These are phyloP conservation scores for Auanema sp. DNA, from an alignment of 2,888 invertebrate species.

Conservation along the genomic window DNA sequence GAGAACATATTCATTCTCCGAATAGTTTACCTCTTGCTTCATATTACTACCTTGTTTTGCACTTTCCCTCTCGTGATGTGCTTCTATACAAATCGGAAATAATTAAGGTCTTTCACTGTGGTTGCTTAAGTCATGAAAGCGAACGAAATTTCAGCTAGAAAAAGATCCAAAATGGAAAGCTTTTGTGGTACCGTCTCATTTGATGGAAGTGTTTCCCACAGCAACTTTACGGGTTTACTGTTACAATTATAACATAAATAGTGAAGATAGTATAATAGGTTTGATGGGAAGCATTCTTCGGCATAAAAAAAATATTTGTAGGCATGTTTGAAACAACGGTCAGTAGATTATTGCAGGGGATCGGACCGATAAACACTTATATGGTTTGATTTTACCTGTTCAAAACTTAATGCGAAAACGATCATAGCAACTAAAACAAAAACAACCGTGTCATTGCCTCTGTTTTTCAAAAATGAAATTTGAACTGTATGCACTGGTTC, in stretches of 20 bases:
- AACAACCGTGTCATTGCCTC: no score
- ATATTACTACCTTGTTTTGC: no score
- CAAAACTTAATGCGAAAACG: neutral
- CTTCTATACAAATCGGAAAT: constrained; percentile 24
- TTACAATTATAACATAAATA: constrained; percentile 50
- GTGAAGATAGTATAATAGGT: constrained; percentile 46
- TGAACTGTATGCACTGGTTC: neutral
- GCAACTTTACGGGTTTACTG: constrained; percentile 41
- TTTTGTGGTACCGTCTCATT: constrained; percentile 48
- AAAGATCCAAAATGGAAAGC: constrained; percentile 45
- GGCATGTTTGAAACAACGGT: constrained; percentile 44
- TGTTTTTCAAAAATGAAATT: neutral
- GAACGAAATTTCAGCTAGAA: constrained; percentile 5
- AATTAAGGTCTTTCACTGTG: constrained; percentile 14
- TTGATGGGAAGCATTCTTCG: neutral
- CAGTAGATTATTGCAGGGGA: constrained; percentile 46
- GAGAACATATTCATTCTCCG: constrained; percentile 33
- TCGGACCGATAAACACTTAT: constrained; percentile 45
- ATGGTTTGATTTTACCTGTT: constrained; percentile 28
- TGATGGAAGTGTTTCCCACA: constrained; percentile 44
- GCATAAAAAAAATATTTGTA: constrained; percentile 1
- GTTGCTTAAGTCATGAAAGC: neutral
- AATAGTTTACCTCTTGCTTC: constrained; percentile 29
- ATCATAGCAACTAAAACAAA: constrained; percentile 5
- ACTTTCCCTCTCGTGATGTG: constrained; percentile 37